phyloP scores from a whole-genome alignment of 2,888 invertebrate species.

The Phengaris arion region DNA sequence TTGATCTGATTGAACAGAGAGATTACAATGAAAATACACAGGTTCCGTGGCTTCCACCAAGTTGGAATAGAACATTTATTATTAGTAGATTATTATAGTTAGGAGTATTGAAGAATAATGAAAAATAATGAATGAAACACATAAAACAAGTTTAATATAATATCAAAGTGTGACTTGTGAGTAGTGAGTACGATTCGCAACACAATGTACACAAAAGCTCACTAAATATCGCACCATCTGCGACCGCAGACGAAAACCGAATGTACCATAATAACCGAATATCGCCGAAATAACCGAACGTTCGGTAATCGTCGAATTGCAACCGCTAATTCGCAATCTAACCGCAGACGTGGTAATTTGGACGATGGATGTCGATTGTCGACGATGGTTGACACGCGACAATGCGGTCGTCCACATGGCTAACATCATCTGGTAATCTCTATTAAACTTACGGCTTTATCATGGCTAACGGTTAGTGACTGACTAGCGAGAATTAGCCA shows the following conservation, averaged over 20 bases:
- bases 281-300: constrained; percentile 51
- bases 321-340: constrained; percentile 64
- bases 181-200: neutral
- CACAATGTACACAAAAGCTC: neutral
- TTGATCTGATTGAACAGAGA: too few relatives aligned
- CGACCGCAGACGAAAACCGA: constrained; percentile 32
- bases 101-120: too few relatives aligned
- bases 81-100: too few relatives aligned
- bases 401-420: constrained; percentile 10
- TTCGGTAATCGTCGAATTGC: constrained; percentile 41
- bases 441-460: neutral
- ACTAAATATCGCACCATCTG: constrained; percentile 19
- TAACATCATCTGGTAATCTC: neutral
- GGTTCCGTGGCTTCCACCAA: too few relatives aligned
- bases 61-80: too few relatives aligned
- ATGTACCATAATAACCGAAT: constrained; percentile 47
- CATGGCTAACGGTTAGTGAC: neutral
- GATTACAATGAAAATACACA: too few relatives aligned
- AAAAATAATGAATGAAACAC: too few relatives aligned
- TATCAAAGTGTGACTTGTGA: neutral
- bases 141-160: too few relatives aligned
- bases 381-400: constrained; percentile 30
- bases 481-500: neutral
- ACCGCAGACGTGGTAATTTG: constrained; percentile 40
- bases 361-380: constrained; percentile 32